These are phyloP conservation scores for Thunnus maccoyii DNA, from an alignment of 2,113 vertebrate species.

Conservation along the genomic window DNA sequence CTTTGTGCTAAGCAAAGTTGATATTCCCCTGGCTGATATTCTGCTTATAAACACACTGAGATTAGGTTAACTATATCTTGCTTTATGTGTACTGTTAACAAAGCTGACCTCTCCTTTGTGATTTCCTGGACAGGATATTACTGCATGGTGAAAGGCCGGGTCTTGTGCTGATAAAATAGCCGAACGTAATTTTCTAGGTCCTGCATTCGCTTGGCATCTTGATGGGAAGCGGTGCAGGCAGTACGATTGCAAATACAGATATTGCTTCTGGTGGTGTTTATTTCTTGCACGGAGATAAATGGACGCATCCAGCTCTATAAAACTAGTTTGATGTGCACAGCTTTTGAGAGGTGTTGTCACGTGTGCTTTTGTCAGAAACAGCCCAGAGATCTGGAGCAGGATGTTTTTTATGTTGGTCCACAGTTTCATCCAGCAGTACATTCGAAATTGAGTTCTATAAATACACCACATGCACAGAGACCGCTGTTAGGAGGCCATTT, in stretches of 20 bases:
- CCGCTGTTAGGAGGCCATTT: slow-evolving; percentile 70
- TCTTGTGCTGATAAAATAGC: slow-evolving; percentile 62
- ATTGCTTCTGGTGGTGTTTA: slow-evolving; percentile 4
- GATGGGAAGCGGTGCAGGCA: not conserved
- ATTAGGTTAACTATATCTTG: slow-evolving; percentile 36
- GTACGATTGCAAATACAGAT: slow-evolving; percentile 42
- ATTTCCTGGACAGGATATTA: slow-evolving; percentile 79
- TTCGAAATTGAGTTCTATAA: slow-evolving; percentile 66
- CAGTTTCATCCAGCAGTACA: slow-evolving; percentile 55
- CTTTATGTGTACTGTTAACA: slow-evolving; percentile 18
- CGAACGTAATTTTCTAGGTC: slow-evolving; percentile 41
- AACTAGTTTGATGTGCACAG: slow-evolving; percentile 11
- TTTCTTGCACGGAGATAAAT: slow-evolving; percentile 50
- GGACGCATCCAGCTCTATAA: slow-evolving; percentile 11
- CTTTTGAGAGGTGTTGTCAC: slow-evolving; percentile 17
- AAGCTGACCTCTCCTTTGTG: slow-evolving; percentile 40
- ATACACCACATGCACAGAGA: slow-evolving; percentile 67
- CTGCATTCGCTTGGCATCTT: slow-evolving; percentile 25
- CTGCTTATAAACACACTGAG: slow-evolving; percentile 25
- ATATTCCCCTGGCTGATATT: slow-evolving; percentile 8
- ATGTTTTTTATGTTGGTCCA: slow-evolving; percentile 56
- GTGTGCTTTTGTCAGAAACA: slow-evolving; percentile 36
- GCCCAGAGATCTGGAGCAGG: slow-evolving; percentile 27
- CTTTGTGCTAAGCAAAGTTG: not conserved
- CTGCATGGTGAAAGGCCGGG: slow-evolving; percentile 20